phyloP scores from a whole-genome alignment of 2,888 invertebrate species.

The Pseudococcus viburni region DNA sequence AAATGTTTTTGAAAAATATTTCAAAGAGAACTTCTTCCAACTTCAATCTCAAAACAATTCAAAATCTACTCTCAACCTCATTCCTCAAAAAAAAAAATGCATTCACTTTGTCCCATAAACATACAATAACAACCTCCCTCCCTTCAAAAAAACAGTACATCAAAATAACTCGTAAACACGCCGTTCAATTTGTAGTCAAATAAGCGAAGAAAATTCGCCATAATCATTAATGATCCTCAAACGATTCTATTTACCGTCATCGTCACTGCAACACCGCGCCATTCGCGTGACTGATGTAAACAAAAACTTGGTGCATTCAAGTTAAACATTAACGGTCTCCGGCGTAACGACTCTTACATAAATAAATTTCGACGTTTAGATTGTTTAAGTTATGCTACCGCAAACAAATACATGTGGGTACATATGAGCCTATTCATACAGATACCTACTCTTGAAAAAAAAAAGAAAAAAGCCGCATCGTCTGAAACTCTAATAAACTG shows the following conservation, averaged over 20 bases:
- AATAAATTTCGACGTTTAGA: slow-evolving; percentile 6
- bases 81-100: no score
- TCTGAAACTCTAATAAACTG: background rate
- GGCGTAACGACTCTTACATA: slow-evolving; percentile 16
- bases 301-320: background rate
- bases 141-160: background rate
- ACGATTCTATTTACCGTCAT: slow-evolving; percentile 5
- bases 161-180: background rate
- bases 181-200: slow-evolving; percentile 9
- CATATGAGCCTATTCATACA: background rate
- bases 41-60: no score
- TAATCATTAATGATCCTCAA: background rate
- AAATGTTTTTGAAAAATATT: no score
- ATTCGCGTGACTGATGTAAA: background rate
- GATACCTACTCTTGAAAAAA: slow-evolving; percentile 4
- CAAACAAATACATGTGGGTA: background rate
- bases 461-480: background rate
- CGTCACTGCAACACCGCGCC: background rate
- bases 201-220: slow-evolving; percentile 17
- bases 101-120: no score
- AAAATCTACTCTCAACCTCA: no score
- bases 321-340: slow-evolving; percentile 18
- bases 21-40: no score
- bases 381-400: background rate
- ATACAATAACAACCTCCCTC: no score